Conservation (phyloP, 92 coral and sea anemone genomes). For the Siderastrea radians region DNA sequence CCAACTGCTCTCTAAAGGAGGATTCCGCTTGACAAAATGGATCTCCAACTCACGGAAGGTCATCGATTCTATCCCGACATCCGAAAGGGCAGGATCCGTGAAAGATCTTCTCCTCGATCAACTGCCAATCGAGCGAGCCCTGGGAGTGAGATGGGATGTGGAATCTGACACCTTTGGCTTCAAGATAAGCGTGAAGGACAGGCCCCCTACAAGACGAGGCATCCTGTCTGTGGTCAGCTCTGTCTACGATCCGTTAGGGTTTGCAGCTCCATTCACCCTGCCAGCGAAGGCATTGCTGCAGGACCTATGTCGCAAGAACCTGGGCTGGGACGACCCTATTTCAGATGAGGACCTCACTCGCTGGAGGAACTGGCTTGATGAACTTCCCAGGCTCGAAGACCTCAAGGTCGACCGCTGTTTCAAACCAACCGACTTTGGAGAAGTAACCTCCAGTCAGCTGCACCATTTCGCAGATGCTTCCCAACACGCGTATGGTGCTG, state of each 20-base stretch:
- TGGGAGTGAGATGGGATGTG: constrained; percentile 52
- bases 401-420: constrained; percentile 39
- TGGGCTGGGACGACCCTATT: constrained; percentile 46
- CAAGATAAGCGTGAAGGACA: constrained; percentile 13
- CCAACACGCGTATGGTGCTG: constrained; percentile 56
- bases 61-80: constrained; percentile 34
- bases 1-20: constrained; percentile 42
- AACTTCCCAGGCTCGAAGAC: constrained; percentile 40
- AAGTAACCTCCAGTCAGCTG: constrained; percentile 26
- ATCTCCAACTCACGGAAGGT: constrained; percentile 41
- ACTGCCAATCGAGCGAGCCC: constrained; percentile 14
- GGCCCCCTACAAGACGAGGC: constrained; percentile 41
- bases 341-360: neutral
- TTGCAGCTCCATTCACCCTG: constrained; percentile 43
- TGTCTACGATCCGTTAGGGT: constrained; percentile 55
- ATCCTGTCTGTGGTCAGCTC: constrained; percentile 37
- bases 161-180: constrained; percentile 26
- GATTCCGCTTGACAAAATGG: constrained; percentile 62
- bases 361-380: constrained; percentile 47
- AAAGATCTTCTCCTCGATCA: constrained; percentile 21
- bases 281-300: constrained; percentile 23
- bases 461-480: constrained; percentile 41
- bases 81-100: constrained; percentile 29
- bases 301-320: constrained; percentile 18
- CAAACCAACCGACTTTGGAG: constrained; percentile 55